Base-by-base conservation (phyloP, 2,797 vertebrate species). In the Peromyscus nudipes region DNA sequence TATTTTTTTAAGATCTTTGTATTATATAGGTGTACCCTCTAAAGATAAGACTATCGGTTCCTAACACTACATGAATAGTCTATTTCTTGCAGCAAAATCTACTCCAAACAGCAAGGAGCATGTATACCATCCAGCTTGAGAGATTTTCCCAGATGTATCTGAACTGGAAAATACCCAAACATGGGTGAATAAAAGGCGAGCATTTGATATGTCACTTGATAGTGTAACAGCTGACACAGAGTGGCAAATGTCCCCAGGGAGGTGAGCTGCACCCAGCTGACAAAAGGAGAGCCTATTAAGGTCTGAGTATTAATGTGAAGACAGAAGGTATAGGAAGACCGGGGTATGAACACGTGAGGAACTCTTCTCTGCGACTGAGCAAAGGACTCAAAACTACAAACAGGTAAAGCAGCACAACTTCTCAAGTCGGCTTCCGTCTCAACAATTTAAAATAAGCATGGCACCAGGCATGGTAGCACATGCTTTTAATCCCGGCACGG, bases 221-320 rank as follows among this genome's bases (percentile, higher is more conserved):
- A 96, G 95, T 92, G 43, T 57, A 80, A 97, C 97, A 98, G 97
- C 96, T 98, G 97, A 97, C 96, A 95, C 1, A 57, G 64, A 40
- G 92, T 95, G 95, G 91, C 92, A 92, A 93, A 91, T 82, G 92
- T 97, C 98, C 96, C 94, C 64, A 95, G 96, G 95, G 97, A 97
- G 69, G 46, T 65, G 13, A 34, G 90, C 92, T 86, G 97, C 64
- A 76, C 69, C 75, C 93, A 80, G 77, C 25, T 79, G 73, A 67
- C 62, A 91, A 77, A 92, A 95, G 77, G 81, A 17, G 83, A 93
- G 92, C 81, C 80, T 80, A 77, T 94, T 96, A 96, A 93, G 69
- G 90, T 60, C n/a, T 83, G 37, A 71, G 62, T 82, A 93, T 67
- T 92, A 96, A 49, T 57, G n/a, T 93, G 91, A 93, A 93, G 57